Conservation (phyloP, 2,113 vertebrate genomes). For the Daubentonia madagascariensis region DNA sequence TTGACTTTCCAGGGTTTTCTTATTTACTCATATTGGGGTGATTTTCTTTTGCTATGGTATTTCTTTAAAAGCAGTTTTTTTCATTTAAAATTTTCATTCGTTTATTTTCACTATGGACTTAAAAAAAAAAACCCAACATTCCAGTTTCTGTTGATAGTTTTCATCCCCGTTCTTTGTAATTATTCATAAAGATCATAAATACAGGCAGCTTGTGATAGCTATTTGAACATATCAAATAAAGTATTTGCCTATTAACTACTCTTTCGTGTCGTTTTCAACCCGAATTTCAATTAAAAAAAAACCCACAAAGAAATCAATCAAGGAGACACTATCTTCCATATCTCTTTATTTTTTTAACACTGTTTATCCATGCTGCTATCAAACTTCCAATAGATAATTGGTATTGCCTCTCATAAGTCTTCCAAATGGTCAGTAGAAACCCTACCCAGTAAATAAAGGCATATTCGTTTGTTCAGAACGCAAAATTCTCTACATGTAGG, state of each 20-base stretch:
- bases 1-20: slow-evolving; percentile 55
- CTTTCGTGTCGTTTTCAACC: neutral
- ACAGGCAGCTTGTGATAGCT: neutral
- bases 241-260: neutral
- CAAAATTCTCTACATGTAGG: neutral
- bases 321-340: neutral
- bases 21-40: neutral
- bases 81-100: neutral
- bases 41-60: neutral
- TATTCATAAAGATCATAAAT: neutral
- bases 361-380: neutral
- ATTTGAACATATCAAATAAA: neutral
- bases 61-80: neutral
- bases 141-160: slow-evolving; percentile 8
- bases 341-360: neutral
- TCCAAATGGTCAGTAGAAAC: neutral
- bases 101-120: neutral
- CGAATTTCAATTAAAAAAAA: no score
- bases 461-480: neutral
- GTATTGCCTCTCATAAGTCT: neutral
- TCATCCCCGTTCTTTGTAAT: neutral
- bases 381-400: neutral
- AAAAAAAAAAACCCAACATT: neutral
- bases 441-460: neutral
- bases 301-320: no score